Evolutionary conservation across 1,140 invertebrate genomes (phyloP).

Genomic region (Pseudomyrmex sp.): DNA sequence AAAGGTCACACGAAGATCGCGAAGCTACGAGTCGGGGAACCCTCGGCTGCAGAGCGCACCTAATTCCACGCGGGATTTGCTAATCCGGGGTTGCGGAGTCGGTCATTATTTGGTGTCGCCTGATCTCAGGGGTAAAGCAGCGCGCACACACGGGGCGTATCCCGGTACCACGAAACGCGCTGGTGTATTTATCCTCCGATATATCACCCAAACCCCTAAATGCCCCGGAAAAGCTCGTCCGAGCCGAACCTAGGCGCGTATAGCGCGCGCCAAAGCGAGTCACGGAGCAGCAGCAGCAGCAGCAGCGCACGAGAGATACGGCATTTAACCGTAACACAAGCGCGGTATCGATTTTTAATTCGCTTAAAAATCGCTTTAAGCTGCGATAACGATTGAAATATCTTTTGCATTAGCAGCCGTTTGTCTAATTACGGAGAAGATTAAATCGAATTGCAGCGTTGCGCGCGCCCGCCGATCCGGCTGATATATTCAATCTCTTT

Average conservation of each 20-base stretch:
- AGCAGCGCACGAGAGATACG: constrained; percentile 25
- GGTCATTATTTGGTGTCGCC: constrained; percentile 76
- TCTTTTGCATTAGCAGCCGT: constrained; percentile 60
- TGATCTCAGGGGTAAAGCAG: constrained; percentile 72
- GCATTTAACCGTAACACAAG: constrained; percentile 58
- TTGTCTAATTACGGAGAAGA: constrained; percentile 56
- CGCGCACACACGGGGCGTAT: constrained; percentile 52
- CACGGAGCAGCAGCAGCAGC: not conserved
- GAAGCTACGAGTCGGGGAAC: constrained; percentile 56
- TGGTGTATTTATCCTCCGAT: constrained; percentile 73
- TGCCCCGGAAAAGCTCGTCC: constrained; percentile 69
- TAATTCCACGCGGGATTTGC: constrained; percentile 75
- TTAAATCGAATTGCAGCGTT: constrained; percentile 51
- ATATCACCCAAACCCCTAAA: constrained; percentile 73
- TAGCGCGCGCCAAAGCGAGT: constrained; percentile 40
- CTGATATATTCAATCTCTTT: constrained; percentile 46
- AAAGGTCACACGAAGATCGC: constrained; percentile 61
- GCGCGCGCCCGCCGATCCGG: not conserved
- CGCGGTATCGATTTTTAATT: constrained; percentile 58
- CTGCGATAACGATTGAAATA: constrained; percentile 60
- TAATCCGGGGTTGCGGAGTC: constrained; percentile 76
- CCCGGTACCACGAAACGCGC: constrained; percentile 60
- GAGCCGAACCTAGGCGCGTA: constrained; percentile 59
- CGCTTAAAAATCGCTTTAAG: constrained; percentile 58
- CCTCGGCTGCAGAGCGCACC: constrained; percentile 61